Percentiles rank a stretch among this genome's conserved stretches.
phyloP scores from a whole-genome alignment of 2,888 invertebrate genomes.

The Brachynemurus nebulosus region DNA sequence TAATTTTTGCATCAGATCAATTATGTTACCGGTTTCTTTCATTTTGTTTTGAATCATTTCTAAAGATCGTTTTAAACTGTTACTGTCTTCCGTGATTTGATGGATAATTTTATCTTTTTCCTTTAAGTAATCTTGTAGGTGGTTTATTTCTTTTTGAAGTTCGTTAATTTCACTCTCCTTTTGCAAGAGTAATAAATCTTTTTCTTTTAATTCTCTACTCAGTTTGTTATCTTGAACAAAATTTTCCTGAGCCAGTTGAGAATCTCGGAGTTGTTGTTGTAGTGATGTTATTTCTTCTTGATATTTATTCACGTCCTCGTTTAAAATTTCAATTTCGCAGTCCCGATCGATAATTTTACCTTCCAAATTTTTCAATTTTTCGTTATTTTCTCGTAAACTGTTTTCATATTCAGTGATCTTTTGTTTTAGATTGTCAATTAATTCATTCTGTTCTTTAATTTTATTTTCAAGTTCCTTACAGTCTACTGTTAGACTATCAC shows the following conservation, averaged over 20 bases:
- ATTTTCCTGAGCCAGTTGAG: constrained; percentile 19
- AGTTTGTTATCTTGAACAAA: constrained; percentile 1
- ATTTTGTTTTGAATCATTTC: constrained; percentile 36
- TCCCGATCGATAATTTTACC: constrained; percentile 37
- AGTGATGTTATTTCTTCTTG: constrained; percentile 37
- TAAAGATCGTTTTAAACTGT: constrained; percentile 37
- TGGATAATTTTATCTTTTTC: constrained; percentile 43
- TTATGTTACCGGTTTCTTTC: constrained; percentile 41
- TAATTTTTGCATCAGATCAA: constrained; percentile 41
- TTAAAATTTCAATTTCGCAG: constrained; percentile 39
- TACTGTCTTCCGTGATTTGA: constrained; percentile 43
- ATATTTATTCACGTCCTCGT: constrained; percentile 37
- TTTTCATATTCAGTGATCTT: constrained; percentile 11
- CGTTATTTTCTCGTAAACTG: not conserved
- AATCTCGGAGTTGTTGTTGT: constrained; percentile 31
- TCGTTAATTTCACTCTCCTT: constrained; percentile 29
- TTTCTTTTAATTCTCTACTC: constrained; percentile 26
- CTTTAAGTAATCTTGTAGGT: constrained; percentile 40
- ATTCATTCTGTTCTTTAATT: constrained; percentile 25
- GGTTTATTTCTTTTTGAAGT: constrained; percentile 38
- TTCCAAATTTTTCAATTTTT: constrained; percentile 31
- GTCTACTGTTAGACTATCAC: constrained; percentile 16
- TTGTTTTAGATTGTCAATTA: constrained; percentile 22
- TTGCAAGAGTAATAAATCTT: constrained; percentile 30
- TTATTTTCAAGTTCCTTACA: constrained; percentile 18